phyloP scores from a whole-genome alignment of 2,113 vertebrate species.

The Aptenodytes patagonicus region DNA sequence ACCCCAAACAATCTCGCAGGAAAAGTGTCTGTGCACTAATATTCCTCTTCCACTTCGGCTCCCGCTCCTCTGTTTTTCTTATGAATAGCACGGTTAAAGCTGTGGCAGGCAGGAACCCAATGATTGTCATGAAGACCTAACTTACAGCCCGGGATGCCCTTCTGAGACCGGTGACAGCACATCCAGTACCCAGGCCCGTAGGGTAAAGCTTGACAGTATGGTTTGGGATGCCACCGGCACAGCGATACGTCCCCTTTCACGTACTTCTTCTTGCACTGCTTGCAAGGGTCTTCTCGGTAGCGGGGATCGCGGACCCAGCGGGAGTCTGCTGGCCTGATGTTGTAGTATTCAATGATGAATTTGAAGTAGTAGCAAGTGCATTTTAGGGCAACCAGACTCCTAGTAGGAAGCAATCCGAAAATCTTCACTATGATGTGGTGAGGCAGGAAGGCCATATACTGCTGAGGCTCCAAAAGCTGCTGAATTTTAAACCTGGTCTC shows the following conservation, averaged over 20 bases:
- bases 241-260: slow-evolving; percentile 89
- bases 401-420: slow-evolving; percentile 86
- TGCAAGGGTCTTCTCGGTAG: slow-evolving; percentile 94
- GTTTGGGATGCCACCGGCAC: slow-evolving; percentile 96
- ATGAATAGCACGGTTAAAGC: slow-evolving; percentile 85
- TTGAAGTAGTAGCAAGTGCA: slow-evolving; percentile 92
- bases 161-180: slow-evolving; percentile 88
- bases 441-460: slow-evolving; percentile 87
- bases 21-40: slow-evolving; percentile 54
- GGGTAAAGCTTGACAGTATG: slow-evolving; percentile 92
- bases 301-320: slow-evolving; percentile 94
- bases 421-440: slow-evolving; percentile 92
- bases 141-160: slow-evolving; percentile 89
- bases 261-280: slow-evolving; percentile 93
- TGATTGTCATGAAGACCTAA: slow-evolving; percentile 96
- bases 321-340: slow-evolving; percentile 89
- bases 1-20: slow-evolving; percentile 30
- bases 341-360: slow-evolving; percentile 89
- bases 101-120: slow-evolving; percentile 92
- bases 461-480: slow-evolving; percentile 91
- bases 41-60: slow-evolving; percentile 76
- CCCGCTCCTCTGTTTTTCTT: slow-evolving; percentile 76
- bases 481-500: slow-evolving; percentile 89
- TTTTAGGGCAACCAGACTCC: slow-evolving; percentile 89
- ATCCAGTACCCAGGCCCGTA: slow-evolving; percentile 96